These are phyloP conservation scores for Neoascia interrupta DNA, from an alignment of 2,888 invertebrate genomes.

Conservation along the genomic window DNA sequence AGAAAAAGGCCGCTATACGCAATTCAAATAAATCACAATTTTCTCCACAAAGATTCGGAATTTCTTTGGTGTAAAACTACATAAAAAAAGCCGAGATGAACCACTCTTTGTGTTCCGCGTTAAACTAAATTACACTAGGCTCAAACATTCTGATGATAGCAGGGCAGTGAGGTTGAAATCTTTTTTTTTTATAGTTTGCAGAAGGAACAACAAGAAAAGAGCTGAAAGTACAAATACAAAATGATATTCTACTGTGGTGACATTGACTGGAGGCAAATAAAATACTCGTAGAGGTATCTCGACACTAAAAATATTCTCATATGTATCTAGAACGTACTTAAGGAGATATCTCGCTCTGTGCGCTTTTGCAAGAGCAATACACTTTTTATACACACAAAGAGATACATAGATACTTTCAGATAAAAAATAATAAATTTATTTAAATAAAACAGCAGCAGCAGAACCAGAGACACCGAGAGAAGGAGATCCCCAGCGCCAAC, in stretches of 20 bases:
- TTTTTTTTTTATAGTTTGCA: too few species aligned
- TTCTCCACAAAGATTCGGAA: too few species aligned
- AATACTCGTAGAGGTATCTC: background rate
- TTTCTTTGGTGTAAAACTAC: too few species aligned
- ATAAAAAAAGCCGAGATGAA: slow-evolving; percentile 27
- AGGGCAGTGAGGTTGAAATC: too few species aligned
- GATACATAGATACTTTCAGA: background rate
- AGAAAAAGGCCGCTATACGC: too few species aligned
- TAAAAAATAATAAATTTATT: slow-evolving; percentile 43
- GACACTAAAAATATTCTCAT: background rate
- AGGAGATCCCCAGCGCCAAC: slow-evolving; percentile 4
- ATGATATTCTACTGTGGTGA: too few species aligned
- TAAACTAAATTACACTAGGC: slow-evolving; percentile 62
- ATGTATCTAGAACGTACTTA: too few species aligned
- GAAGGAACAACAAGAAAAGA: too few species aligned
- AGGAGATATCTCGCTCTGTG: too few species aligned
- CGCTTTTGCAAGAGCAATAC: background rate
- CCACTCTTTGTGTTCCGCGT: slow-evolving; percentile 54
- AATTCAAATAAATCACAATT: too few species aligned
- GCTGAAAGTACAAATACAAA: too few species aligned
- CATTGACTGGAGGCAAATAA: slow-evolving; percentile 55
- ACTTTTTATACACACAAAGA: background rate
- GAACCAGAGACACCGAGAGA: slow-evolving; percentile 11
- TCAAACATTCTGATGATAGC: slow-evolving; percentile 48
- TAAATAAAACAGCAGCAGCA: slow-evolving; percentile 27